Conservation (phyloP, 2,888 invertebrate species). For the Bellardia bayeri region DNA sequence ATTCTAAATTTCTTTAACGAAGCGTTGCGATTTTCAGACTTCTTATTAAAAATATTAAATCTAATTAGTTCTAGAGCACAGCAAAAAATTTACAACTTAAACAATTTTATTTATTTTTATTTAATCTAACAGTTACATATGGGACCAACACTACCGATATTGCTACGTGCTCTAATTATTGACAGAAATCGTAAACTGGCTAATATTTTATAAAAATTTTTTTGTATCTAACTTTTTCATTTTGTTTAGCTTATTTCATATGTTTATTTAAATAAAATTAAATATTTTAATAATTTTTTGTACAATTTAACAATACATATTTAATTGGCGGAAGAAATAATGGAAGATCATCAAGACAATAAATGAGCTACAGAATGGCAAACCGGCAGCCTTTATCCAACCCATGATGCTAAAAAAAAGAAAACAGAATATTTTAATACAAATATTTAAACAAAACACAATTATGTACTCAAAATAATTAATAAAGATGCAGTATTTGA, state of each 20-base stretch:
- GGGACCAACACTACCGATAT: constrained; percentile 81
- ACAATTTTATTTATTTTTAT: constrained; percentile 1
- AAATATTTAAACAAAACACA: neutral
- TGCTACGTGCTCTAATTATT: constrained; percentile 77
- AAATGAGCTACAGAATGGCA: constrained; percentile 93
- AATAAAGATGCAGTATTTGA: no score
- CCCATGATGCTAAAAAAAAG: constrained; percentile 87
- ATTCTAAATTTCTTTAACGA: no score
- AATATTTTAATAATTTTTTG: neutral
- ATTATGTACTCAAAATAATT: no score
- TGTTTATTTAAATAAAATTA: constrained; percentile 37
- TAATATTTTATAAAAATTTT: neutral
- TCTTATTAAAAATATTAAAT: no score
- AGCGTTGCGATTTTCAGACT: no score
- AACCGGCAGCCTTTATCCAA: constrained; percentile 90
- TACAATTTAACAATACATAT: constrained; percentile 83
- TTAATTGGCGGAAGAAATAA: constrained; percentile 90
- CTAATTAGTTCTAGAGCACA: neutral
- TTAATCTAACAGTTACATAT: constrained; percentile 79
- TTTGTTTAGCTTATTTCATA: constrained; percentile 39
- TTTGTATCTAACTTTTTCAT: constrained; percentile 33
- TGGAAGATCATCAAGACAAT: constrained; percentile 91
- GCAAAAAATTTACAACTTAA: neutral
- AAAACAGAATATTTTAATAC: constrained; percentile 10
- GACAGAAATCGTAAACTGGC: constrained; percentile 28